Evolutionary conservation across 2,797 vertebrate species (phyloP).

Genomic region (Pangasius krempfi): DNA sequence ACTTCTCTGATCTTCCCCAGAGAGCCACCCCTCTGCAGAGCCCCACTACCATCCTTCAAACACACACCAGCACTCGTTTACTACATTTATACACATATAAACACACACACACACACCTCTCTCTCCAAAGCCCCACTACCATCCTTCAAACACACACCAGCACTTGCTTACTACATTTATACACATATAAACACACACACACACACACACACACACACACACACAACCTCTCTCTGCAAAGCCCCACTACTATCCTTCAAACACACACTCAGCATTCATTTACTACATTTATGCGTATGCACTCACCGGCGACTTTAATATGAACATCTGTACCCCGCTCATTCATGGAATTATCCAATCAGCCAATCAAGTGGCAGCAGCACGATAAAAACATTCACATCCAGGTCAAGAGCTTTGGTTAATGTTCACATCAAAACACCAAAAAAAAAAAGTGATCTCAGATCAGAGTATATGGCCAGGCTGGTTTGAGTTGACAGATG

Average conservation of each 20-base stretch:
- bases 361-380: not conserved
- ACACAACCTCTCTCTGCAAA: not conserved
- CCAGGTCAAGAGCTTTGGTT: not conserved
- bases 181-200: too few relatives aligned
- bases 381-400: not conserved
- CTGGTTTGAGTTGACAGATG: not conserved
- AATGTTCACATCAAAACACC: not conserved
- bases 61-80: slow-evolving; percentile 44
- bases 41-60: slow-evolving; percentile 89
- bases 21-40: slow-evolving; percentile 88
- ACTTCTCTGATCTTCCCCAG: slow-evolving; percentile 91
- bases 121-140: too few relatives aligned
- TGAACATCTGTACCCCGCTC: not conserved
- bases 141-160: too few relatives aligned
- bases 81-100: slow-evolving; percentile 4
- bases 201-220: too few relatives aligned
- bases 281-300: not conserved
- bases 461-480: not conserved
- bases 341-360: not conserved
- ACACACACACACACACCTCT: slow-evolving; percentile 52
- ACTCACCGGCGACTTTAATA: not conserved
- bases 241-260: too few relatives aligned
- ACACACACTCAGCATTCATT: not conserved
- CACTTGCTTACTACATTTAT: too few relatives aligned
- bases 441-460: not conserved